These are phyloP conservation scores for Clistopyga incitator DNA, from an alignment of 2,888 invertebrate genomes.

Conservation along the genomic window DNA sequence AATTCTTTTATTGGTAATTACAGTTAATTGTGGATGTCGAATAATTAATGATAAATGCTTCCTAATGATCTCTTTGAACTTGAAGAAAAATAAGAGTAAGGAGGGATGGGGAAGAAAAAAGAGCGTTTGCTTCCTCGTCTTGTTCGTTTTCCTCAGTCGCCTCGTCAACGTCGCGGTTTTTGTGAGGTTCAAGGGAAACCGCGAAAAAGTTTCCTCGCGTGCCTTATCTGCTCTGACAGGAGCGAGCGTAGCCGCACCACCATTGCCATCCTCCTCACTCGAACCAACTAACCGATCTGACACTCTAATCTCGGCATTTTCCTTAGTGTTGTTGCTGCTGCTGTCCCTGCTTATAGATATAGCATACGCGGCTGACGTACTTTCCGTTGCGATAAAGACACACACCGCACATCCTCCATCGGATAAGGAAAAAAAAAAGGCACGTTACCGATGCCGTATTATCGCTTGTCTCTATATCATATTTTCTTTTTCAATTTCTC, in stretches of 20 bases:
- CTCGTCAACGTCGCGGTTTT: slow-evolving; percentile 33
- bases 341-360: slow-evolving; percentile 37
- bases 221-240: slow-evolving; percentile 73
- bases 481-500: slow-evolving; percentile 7
- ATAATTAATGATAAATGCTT: neutral
- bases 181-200: slow-evolving; percentile 39
- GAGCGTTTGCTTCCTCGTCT: slow-evolving; percentile 27
- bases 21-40: too few species aligned
- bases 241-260: slow-evolving; percentile 31
- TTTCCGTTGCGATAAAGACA: slow-evolving; percentile 76
- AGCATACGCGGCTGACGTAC: slow-evolving; percentile 72
- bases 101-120: neutral
- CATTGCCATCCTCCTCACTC: slow-evolving; percentile 48
- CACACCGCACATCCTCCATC: slow-evolving; percentile 71
- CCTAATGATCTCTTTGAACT: neutral
- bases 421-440: slow-evolving; percentile 73
- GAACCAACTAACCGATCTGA: slow-evolving; percentile 74
- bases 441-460: slow-evolving; percentile 69
- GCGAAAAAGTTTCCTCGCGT: slow-evolving; percentile 56
- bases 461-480: slow-evolving; percentile 54
- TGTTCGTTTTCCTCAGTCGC: slow-evolving; percentile 21
- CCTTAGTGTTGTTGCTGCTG: slow-evolving; percentile 10
- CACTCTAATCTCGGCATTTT: slow-evolving; percentile 74
- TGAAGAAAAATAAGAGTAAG: slow-evolving; percentile 18
- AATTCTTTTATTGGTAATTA: neutral